Base-by-base conservation (phyloP, 2,113 vertebrate genomes). In the Grus americana region DNA sequence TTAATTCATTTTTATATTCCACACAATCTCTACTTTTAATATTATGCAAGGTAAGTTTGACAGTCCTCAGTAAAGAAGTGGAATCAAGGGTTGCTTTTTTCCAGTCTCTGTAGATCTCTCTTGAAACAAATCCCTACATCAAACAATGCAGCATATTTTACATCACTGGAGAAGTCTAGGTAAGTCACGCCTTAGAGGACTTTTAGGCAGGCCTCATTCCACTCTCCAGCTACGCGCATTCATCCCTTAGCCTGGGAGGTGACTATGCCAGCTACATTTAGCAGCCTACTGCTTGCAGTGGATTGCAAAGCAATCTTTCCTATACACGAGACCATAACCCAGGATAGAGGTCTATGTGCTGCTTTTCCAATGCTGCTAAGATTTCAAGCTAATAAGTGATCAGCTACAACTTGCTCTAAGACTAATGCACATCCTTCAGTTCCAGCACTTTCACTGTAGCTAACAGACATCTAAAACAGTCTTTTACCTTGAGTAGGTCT, bases 201-300 rank as follows among this genome's bases (percentile, higher is more conserved):
- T 55, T 83, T n/a, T 29, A 61, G 13, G 9, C 34, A 62, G 19
- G 22, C 9, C n/a, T 66, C 46, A 22, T 68, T 65, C n/a, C 11
- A 19, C 26, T 36, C 8, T 76, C 32, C n/a, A 67, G 38, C n/a
- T 59, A 0, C 0, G 1, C 9, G 5, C 17, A 34, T 47, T 47
- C 34, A 83, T 46, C 24, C 34, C 27, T 81, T 12, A 42, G 46
- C 14, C n/a, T 46, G 15, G 54, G 34, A 61, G 15, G 18, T 15
- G 73, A n/a, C 36, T 46, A 17, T 47, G 70, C 24, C 67, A 79
- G 32, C 40, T 47, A 5, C 49, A 19, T 76, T 65, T 54, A 62
- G 36, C 40, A 76, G 36, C 10, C 36, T 42, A 4, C 5, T 65
- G 19, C 71, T 55, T 57, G n/a, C n/a, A 72, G 34, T 11, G 27